Evolutionary conservation across 2,797 vertebrate species (phyloP).

Genomic region (Rhincodon typus): DNA sequence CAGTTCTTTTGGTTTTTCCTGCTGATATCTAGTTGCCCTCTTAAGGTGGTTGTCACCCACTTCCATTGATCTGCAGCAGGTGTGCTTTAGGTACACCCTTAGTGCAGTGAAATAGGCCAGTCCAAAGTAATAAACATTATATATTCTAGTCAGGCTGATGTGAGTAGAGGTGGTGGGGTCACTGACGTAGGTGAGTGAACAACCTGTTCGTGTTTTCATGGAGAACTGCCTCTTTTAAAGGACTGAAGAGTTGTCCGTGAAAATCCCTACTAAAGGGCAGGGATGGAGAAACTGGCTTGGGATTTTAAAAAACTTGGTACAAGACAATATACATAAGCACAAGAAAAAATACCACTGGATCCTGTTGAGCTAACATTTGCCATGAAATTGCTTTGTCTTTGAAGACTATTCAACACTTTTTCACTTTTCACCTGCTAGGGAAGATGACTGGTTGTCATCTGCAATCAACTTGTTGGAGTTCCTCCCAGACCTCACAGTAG

Average conservation of each 20-base stretch:
- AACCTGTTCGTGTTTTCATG: background rate
- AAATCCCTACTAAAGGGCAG: background rate
- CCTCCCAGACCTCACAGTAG: conserved; percentile 81
- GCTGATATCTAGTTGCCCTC: background rate
- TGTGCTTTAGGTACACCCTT: background rate
- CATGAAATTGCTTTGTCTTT: background rate
- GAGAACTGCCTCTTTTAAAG: background rate
- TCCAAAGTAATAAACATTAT: background rate
- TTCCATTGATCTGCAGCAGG: background rate
- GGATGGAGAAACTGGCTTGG: background rate
- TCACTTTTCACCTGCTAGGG: conserved; percentile 55
- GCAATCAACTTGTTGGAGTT: conserved; percentile 89
- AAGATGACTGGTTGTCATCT: conserved; percentile 85
- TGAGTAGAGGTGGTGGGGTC: background rate
- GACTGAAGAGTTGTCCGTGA: background rate
- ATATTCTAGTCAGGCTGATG: background rate
- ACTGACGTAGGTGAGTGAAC: background rate
- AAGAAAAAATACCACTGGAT: background rate
- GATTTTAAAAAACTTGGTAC: background rate
- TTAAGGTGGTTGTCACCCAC: background rate
- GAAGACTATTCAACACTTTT: no score
- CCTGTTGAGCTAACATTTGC: background rate
- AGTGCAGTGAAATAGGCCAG: background rate
- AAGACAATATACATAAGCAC: background rate
- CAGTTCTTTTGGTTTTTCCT: background rate